Percentiles rank a stretch among this genome's conserved stretches.
These are phyloP conservation scores for Arctocebus calabarensis DNA, from an alignment of 2,797 vertebrate species.

Conservation along the genomic window DNA sequence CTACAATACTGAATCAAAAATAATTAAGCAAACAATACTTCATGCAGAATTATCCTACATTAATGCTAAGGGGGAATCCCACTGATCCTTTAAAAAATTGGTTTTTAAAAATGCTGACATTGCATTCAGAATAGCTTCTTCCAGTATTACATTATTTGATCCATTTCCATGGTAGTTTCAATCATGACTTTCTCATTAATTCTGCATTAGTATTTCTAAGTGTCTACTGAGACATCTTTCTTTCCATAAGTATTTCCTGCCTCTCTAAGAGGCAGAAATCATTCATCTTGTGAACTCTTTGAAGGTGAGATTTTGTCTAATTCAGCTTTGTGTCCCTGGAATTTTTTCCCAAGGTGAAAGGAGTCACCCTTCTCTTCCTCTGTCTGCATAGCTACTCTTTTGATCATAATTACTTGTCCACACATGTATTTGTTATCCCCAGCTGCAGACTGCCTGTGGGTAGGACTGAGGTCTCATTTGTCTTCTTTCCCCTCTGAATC, in stretches of 20 bases:
- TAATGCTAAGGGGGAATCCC: not conserved
- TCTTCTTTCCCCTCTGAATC: not conserved
- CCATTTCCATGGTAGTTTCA: conserved; percentile 11
- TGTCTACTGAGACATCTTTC: not conserved
- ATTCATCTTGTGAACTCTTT: not conserved
- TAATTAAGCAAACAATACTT: conserved; percentile 4
- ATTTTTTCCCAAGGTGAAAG: not conserved
- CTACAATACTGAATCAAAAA: not conserved
- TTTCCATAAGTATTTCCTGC: not conserved
- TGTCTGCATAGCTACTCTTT: not conserved
- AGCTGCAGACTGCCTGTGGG: not conserved
- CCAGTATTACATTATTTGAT: not conserved
- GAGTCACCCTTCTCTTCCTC: not conserved
- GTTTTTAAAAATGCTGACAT: not conserved
- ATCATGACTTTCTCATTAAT: not conserved
- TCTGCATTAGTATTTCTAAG: not conserved
- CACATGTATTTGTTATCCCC: not conserved
- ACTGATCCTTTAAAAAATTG: not conserved
- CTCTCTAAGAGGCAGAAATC: not conserved
- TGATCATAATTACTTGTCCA: not conserved
- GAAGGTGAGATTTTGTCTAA: not conserved
- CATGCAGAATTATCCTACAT: not conserved
- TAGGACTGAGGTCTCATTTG: not conserved
- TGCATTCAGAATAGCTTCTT: not conserved
- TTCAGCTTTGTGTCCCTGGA: not conserved